Evolutionary conservation across 30 jellyfish, hydroid and myxozoan genomes (phyloP).

Genomic region (Aurelia aurita): DNA sequence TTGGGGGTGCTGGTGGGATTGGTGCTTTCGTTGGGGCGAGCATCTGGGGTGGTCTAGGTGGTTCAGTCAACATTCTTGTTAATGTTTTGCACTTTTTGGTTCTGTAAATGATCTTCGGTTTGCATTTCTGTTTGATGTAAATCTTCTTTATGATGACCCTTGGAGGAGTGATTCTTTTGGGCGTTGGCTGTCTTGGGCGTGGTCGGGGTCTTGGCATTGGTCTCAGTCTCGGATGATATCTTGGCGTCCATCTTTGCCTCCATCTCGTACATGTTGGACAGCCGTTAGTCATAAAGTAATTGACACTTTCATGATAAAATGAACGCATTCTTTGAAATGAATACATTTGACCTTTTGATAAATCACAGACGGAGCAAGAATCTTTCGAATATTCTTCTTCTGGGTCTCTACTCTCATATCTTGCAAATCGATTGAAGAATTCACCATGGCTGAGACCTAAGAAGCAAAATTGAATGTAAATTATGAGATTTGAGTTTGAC

Average conservation of each 20-base stretch:
- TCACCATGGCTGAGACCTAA: too few species aligned
- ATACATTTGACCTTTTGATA: too few species aligned
- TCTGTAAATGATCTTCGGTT: conserved; percentile 1
- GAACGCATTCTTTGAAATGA: neutral
- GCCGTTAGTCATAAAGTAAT: neutral
- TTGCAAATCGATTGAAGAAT: too few species aligned
- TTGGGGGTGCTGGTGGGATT: neutral
- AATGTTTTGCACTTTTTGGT: neutral
- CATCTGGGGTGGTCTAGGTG: conserved; percentile 3
- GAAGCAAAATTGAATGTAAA: too few species aligned
- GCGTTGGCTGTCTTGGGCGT: too few species aligned
- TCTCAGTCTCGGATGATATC: too few species aligned
- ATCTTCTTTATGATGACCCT: neutral
- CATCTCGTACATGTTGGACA: neutral
- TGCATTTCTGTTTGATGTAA: neutral
- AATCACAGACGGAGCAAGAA: too few species aligned
- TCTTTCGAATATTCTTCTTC: too few species aligned
- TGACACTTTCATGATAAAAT: conserved; percentile 8
- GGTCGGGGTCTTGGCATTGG: too few species aligned
- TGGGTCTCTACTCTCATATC: too few species aligned
- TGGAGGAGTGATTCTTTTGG: too few species aligned
- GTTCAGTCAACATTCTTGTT: neutral
- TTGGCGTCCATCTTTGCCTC: neutral
- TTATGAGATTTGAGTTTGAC: too few species aligned
- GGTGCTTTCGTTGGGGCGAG: conserved; percentile 9